Conservation (phyloP, 2,113 vertebrate species). For the Scopus umbretta region DNA sequence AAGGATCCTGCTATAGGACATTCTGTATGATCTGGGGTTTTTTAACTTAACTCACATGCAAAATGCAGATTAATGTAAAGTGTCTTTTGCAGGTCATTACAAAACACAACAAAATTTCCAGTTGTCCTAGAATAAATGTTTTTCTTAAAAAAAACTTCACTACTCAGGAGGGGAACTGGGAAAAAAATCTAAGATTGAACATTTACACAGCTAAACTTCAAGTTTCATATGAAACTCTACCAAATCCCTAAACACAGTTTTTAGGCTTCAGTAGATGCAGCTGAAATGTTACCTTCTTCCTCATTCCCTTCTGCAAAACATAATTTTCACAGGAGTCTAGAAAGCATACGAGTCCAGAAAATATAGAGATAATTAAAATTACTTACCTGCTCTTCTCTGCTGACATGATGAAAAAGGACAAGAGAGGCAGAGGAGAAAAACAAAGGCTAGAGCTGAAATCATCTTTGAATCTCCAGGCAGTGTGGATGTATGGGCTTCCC, state of each 20-base stretch:
- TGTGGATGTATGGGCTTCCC: neutral
- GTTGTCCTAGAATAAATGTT: neutral
- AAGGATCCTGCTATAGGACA: neutral
- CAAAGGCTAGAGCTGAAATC: neutral
- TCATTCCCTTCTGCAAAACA: neutral
- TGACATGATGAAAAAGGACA: slow-evolving; percentile 7
- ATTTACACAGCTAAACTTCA: neutral
- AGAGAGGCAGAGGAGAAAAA: slow-evolving; percentile 22
- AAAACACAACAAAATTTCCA: neutral
- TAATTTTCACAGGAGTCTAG: neutral
- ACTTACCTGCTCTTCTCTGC: slow-evolving; percentile 51
- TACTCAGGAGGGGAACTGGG: neutral
- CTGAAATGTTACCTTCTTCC: neutral
- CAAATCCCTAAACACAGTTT: neutral
- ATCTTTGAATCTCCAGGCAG: neutral
- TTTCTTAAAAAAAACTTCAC: neutral
- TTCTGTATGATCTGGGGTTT: neutral
- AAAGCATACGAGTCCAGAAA: neutral
- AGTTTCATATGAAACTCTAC: neutral
- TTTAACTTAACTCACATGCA: neutral
- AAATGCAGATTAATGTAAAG: neutral
- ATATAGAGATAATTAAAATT: neutral
- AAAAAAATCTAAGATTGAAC: neutral
- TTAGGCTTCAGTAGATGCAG: neutral
- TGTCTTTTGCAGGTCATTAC: neutral